Conservation (phyloP, 2,888 invertebrate genomes). For the Drosophila stalkeri region DNA sequence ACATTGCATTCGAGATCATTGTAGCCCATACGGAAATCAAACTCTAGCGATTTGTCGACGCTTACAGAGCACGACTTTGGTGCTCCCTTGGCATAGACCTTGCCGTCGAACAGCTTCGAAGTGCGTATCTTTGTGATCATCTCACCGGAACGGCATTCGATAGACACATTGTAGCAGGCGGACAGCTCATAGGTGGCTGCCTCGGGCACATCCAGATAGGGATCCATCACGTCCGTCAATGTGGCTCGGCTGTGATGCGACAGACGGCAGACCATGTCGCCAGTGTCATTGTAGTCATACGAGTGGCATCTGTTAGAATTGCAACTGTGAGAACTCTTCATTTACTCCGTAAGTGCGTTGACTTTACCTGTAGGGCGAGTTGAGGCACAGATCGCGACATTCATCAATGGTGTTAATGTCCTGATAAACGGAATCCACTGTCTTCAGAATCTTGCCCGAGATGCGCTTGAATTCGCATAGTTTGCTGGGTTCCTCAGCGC, state of each 20-base stretch:
- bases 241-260: slow-evolving; percentile 96
- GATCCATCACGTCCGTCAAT: slow-evolving; percentile 94
- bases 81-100: slow-evolving; percentile 97
- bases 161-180: slow-evolving; percentile 96
- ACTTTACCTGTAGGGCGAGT: slow-evolving; percentile 91
- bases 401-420: slow-evolving; percentile 94
- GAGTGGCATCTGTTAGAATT: slow-evolving; percentile 90
- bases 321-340: slow-evolving; percentile 34
- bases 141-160: slow-evolving; percentile 95
- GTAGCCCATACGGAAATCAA: slow-evolving; percentile 96
- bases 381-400: slow-evolving; percentile 94
- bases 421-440: slow-evolving; percentile 96
- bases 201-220: slow-evolving; percentile 94
- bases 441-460: slow-evolving; percentile 94
- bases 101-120: slow-evolving; percentile 95
- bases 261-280: slow-evolving; percentile 95
- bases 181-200: slow-evolving; percentile 95
- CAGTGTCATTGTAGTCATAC: slow-evolving; percentile 97
- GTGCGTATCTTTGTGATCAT: slow-evolving; percentile 97
- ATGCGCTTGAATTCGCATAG: slow-evolving; percentile 97
- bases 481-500: slow-evolving; percentile 97
- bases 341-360: neutral
- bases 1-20: slow-evolving; percentile 96
- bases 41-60: slow-evolving; percentile 94
- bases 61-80: slow-evolving; percentile 96